Percentiles rank a stretch among this genome's conserved stretches.
Conservation (phyloP, 2,888 invertebrate species). For the Chrysodeixis includens region DNA sequence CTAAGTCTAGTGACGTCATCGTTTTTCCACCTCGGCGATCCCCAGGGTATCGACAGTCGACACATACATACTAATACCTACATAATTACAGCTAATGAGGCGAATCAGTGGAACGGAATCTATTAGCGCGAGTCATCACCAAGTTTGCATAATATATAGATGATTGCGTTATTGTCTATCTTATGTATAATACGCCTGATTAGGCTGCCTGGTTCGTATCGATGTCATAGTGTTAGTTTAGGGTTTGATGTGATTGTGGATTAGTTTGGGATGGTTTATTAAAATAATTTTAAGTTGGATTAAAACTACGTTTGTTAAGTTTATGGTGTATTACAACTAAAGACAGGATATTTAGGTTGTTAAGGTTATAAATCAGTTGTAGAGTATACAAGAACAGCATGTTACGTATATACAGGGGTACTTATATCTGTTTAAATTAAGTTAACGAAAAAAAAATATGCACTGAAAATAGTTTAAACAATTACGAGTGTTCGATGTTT, state of each 20-base stretch:
- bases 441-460: no score
- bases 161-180: constrained; percentile 47
- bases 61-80: constrained; percentile 43
- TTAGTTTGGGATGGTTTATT: no score
- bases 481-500: no score
- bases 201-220: constrained; percentile 40
- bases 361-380: no score
- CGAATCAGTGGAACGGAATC: constrained; percentile 67
- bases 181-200: constrained; percentile 50
- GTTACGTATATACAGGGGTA: no score
- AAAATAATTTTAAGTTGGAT: no score
- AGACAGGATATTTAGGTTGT: no score
- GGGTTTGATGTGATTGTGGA: neutral
- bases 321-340: no score
- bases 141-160: constrained; percentile 60
- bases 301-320: no score
- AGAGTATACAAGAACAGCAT: no score
- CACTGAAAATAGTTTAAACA: no score
- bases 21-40: neutral
- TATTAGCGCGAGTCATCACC: constrained; percentile 66
- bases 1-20: neutral
- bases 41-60: constrained; percentile 11
- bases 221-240: constrained; percentile 33
- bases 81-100: constrained; percentile 63
- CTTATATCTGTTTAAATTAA: no score